Evolutionary conservation across 2,113 vertebrate species (phyloP), one percentile per base, ranked within the genome.

Genomic region (Furnarius figulus): DNA sequence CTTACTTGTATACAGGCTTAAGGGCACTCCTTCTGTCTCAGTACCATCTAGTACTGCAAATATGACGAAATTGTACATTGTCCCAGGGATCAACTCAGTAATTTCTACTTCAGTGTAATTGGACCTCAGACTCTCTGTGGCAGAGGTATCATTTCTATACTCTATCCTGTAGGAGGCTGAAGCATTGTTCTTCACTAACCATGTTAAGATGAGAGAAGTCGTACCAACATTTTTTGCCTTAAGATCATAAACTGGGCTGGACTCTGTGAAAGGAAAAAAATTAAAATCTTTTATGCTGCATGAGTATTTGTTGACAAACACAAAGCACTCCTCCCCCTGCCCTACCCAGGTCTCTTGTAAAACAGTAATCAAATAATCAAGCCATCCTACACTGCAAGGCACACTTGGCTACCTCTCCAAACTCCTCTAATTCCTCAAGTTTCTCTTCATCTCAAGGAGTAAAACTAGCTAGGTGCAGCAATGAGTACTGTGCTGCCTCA

Each of bases 91-190:
- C 75, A 96, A 65, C 0, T 2, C 10, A 0, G 8, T 49, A 49
- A 95, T 76, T 25, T 44, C 4, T 0, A 2, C 1, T 47, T 6
- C 0, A 3, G 3, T 19, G 3, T 2, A 3, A 68, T 0, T 23
- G 18, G 3, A 8, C 0, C 0, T 42, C 59, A 6, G 0, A 1
- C 4, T 73, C 21, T 1, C 49, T 25, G 7, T 0, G 27, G 4
- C 1, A 33, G 0, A 2, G 19, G 6, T 8, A 15, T 4, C 27
- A 25, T 4, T 22, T 8, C 2, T 8, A 46, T 9, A 4, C 18
- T 46, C 18, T 44, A 83, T 55, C 10, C 5, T 65, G 10, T 52
- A 75, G 9, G 11, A 0, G 4, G 3, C 23, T 2, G 8, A 13
- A 67, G 27, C 4, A 20, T 1, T 0, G 1, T 3, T 2, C 0